Evolutionary conservation across 2,113 vertebrate genomes (phyloP).

Genomic region (Falco punctatus): DNA sequence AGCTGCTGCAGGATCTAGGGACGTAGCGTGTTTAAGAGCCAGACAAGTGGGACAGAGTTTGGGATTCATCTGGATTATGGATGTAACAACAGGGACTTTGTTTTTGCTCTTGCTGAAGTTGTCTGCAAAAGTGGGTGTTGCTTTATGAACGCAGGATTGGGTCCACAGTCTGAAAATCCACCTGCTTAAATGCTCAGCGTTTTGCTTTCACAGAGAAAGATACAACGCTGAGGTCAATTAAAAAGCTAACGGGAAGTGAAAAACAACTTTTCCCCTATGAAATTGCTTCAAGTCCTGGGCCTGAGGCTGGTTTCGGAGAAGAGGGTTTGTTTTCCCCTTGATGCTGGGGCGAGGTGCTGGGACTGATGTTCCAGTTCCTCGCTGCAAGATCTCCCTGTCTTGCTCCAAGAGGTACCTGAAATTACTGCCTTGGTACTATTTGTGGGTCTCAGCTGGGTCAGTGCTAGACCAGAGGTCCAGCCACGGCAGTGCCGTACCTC

Average conservation of each 20-base stretch:
- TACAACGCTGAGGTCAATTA: neutral
- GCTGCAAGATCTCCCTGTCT: neutral
- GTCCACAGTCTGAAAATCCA: conserved; percentile 22
- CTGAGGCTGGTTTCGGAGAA: neutral
- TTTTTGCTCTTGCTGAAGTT: neutral
- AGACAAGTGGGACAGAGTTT: neutral
- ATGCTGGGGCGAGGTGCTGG: fast-evolving
- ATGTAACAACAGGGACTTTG: neutral
- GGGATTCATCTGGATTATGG: neutral
- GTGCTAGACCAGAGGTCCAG: neutral
- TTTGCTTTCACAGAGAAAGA: neutral
- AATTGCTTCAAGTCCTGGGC: neutral
- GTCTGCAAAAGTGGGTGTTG: neutral
- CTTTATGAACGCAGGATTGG: neutral
- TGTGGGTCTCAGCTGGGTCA: neutral
- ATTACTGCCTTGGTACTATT: neutral
- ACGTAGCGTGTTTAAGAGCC: neutral
- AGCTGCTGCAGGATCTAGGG: neutral
- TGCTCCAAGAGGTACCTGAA: neutral
- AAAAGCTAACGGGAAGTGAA: neutral
- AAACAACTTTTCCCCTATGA: neutral
- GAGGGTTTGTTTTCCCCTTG: neutral
- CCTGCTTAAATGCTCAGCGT: neutral
- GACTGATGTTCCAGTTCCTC: neutral
- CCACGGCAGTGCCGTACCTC: fast-evolving